phyloP scores from a whole-genome alignment of 1,140 invertebrate genomes.

The Halictus rubicundus region DNA sequence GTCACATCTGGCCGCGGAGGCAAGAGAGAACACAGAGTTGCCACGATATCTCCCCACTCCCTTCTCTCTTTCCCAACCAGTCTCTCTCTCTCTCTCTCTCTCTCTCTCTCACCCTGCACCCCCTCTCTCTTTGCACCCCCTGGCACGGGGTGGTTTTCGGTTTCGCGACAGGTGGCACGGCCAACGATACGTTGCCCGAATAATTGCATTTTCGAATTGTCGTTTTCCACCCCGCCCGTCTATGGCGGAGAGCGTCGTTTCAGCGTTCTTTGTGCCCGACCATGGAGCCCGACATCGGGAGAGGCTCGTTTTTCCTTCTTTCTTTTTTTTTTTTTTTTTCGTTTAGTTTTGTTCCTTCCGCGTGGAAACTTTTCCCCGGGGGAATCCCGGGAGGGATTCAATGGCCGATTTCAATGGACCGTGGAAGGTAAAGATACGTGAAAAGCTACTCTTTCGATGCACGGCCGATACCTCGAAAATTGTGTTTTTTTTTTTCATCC shows the following conservation, averaged over 20 bases:
- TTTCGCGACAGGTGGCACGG: constrained; percentile 55
- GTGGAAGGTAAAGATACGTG: constrained; percentile 49
- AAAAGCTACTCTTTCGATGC: constrained; percentile 52
- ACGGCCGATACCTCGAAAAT: constrained; percentile 40
- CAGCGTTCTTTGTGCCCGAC: constrained; percentile 38
- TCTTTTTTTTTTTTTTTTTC: neutral
- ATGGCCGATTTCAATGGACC: constrained; percentile 35
- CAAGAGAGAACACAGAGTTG: neutral
- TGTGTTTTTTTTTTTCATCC: constrained; percentile 10
- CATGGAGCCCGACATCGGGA: constrained; percentile 19
- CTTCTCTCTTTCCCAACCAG: neutral
- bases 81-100: neutral
- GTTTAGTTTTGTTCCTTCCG: neutral
- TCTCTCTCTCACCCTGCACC: no score
- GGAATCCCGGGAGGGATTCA: constrained; percentile 48
- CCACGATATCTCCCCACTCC: no score
- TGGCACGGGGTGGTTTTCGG: constrained; percentile 51
- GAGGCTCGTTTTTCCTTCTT: constrained; percentile 14
- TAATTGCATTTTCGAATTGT: constrained; percentile 69
- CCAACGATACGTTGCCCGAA: constrained; percentile 53
- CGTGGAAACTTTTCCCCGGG: constrained; percentile 31
- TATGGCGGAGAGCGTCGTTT: constrained; percentile 29
- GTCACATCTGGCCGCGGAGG: constrained; percentile 50
- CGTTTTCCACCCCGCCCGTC: constrained; percentile 26
- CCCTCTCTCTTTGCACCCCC: neutral